Evolutionary conservation across 2,888 invertebrate species (phyloP), one percentile per base, ranked within the genome.

Genomic region (Tetanocera ferruginea): DNA sequence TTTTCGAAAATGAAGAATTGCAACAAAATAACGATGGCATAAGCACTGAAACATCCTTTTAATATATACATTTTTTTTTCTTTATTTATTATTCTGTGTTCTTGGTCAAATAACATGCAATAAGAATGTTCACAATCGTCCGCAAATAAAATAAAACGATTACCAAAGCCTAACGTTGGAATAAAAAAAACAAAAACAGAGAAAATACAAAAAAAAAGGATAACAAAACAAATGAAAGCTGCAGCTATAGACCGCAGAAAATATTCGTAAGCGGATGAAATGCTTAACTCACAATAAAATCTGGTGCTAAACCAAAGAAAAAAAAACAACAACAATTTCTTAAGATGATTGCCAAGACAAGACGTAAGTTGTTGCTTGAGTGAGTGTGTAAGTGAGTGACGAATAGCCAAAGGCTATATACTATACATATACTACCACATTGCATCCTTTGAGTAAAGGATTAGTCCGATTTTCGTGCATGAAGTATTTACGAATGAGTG

Each of bases 321-420:
- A 19, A 9, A 52, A 19, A 55, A 55, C n/a, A 55, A 55, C 2
- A 55, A 55, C 5, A 55, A 55, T 55, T 19, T 55, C 19, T 55
- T 55, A 55, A 55, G 55, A 55, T 19, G n/a, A 19, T 55, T 25
- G 25, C 64, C 28, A 64, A 31, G 34, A 34, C 28, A 64, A 31
- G 64, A 64, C 17, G 64, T n/a, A n/a, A n/a, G n/a, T 64, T n/a
- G 64, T 6, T n/a, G 14, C 43, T 43, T 51, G 19, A 51, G 51
- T 69, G 51, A 69, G 1, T 69, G 49, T 37, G 31, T 14, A 25
- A 34, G 34, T 69, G 23, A 49, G 62, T 75, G 66, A 67, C 66
- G 66, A 75, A 75, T 75, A 55, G 66, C 75, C 75, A 67, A 75
- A 75, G 67, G 75, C 66, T 75, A 75, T 75, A n/a, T n/a, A n/a